Evolutionary conservation across 92 coral and sea anemone genomes (phyloP), one percentile per base, ranked within the genome.

Genomic region (Parazoanthus atlanticus): DNA sequence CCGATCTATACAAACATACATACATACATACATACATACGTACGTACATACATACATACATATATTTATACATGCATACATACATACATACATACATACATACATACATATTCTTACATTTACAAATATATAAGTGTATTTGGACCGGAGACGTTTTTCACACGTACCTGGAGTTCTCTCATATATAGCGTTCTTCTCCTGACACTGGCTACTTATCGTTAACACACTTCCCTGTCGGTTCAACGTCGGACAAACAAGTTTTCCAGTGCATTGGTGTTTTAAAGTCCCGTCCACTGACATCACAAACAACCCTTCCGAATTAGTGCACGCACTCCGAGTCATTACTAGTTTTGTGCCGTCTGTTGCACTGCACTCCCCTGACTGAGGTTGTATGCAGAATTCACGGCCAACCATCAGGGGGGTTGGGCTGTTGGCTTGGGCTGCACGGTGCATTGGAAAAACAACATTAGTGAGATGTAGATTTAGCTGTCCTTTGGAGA

Each of bases 241-340:
- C 29, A 32, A 23, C 64, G 41, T 0, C 6, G 95, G 92, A 36
- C 95, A 93, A 6, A 93, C 90, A 79, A 23, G 86, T 85, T 91
- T 93, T 1, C 89, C 87, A 41, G 90, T 91, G 47, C 95, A 93
- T 6, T 89, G 82, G 31, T 93, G 95, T 30, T 74, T 80, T 26
- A 91, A 47, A 1, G 84, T 77, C n/a, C 94, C 92, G 0, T 89
- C 84, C 25, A 61, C 67, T 16, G 90, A 78, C 26, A 93, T 17
- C 71, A 69, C 74, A 52, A 93, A 93, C 86, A 85, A 74, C 16
- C 80, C 66, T 52, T 82, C 86, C 21, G 29, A 52, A 0, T 49
- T 69, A 54, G 73, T 83, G 61, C 91, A 91, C 1, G 81, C 78
- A 2, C 88, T 71, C 16, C n/a, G 36, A 11, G 74, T 74, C 76